Evolutionary conservation across 2,113 vertebrate genomes (phyloP).

Genomic region (Gymnobelideus leadbeateri): DNA sequence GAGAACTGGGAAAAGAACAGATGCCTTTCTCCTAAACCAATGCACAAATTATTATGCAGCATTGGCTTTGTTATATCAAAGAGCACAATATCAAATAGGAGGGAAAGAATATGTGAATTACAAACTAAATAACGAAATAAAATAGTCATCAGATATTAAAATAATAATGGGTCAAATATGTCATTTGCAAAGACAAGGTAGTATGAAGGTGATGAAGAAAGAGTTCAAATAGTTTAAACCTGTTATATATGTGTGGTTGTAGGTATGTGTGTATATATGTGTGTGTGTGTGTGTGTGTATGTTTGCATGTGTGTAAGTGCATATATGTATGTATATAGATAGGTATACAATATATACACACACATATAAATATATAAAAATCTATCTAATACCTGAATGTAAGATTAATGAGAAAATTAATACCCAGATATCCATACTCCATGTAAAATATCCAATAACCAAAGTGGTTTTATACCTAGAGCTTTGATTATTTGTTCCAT

Average conservation of each 20-base stretch:
- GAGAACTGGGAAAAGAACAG: neutral
- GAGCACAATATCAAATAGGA: neutral
- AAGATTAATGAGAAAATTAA: slow-evolving; percentile 11
- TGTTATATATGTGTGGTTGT: too few species aligned
- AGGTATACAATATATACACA: too few species aligned
- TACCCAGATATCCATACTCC: neutral
- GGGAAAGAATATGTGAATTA: neutral
- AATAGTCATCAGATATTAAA: neutral
- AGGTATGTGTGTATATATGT: too few species aligned
- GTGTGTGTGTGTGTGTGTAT: too few species aligned
- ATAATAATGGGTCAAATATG: neutral
- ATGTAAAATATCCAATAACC: neutral
- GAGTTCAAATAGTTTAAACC: neutral
- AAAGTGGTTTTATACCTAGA: neutral
- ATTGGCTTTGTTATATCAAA: neutral
- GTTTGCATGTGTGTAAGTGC: too few species aligned
- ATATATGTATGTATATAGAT: too few species aligned
- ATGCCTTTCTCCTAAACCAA: neutral
- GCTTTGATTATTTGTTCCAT: neutral
- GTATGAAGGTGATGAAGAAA: neutral
- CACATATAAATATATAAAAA: neutral
- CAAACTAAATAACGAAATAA: too few species aligned
- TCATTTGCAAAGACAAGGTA: neutral
- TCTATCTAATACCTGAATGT: neutral
- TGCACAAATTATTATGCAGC: neutral